Conservation (phyloP, 2,797 vertebrate species). For the Neosilurus mollespiculum region DNA sequence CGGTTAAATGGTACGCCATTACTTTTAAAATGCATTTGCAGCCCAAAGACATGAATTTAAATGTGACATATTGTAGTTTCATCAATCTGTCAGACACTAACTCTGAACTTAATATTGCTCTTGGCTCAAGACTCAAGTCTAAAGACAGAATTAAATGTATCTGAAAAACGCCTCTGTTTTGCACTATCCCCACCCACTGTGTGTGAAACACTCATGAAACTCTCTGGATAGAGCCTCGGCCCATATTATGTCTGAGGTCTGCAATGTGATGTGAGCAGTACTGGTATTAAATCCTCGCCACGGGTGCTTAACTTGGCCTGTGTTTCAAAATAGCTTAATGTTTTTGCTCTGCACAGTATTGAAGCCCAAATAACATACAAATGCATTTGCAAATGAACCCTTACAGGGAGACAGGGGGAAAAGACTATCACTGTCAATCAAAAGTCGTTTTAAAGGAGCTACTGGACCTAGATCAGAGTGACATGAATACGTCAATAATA, state of each 20-base stretch:
- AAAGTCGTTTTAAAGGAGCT: background rate
- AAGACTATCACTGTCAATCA: background rate
- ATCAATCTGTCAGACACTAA: background rate
- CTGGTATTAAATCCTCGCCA: background rate
- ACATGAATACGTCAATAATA: too few relatives aligned
- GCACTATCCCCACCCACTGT: background rate
- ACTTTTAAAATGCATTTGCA: background rate
- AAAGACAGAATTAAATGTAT: background rate
- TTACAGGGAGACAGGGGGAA: background rate
- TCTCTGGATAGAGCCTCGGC: background rate
- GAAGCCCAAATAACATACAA: background rate
- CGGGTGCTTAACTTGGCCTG: background rate
- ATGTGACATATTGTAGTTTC: background rate
- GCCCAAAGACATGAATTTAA: background rate
- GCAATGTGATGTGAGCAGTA: background rate
- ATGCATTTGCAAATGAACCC: background rate
- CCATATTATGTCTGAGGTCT: background rate
- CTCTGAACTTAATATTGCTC: background rate
- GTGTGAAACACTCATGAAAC: background rate
- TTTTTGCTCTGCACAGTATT: background rate
- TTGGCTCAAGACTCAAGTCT: background rate
- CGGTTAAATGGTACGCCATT: too few relatives aligned
- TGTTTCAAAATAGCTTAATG: background rate
- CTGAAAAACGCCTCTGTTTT: background rate
- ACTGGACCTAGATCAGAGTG: background rate